Base-by-base conservation (phyloP, 2,797 vertebrate species). In the Trachurus trachurus region DNA sequence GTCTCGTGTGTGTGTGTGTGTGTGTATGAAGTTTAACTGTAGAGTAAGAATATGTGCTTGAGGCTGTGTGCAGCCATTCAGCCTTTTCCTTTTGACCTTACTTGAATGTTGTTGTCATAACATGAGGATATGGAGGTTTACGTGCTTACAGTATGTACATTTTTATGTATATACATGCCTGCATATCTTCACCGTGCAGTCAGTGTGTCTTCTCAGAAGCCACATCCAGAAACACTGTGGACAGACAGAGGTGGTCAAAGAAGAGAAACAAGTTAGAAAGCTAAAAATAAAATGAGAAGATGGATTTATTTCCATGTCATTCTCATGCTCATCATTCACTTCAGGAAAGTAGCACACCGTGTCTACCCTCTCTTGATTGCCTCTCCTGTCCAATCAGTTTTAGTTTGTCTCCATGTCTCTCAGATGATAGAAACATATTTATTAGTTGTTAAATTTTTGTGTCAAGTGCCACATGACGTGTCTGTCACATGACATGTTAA, bases 31-130 rank as follows among this genome's bases (percentile, higher is more conserved):
- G 6, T 26, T 76, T 11, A 34, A 57, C 22, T 39, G 0, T 11
- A 26, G 26, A 11, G 0, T 56, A 29, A 42, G 6, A 49, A 16
- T 45, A 5, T 52, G 26, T 37, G 9, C 39, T 19, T 66, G 40
- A 56, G 12, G 61, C 31, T 29, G 8, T 42, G 9, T 61, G 39
- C 16, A 58, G 16, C 6, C 1, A 45, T 40, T 69, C 71, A 13
- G 44, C 65, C 65, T 52, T 66, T 34, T 63, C 60, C 52, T 15
- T 3, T 62, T 37, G n/a, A 66, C 59, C 37, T 61, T 26, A 40
- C 15, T 49, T 6, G 37, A 39, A 19, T 66, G 44, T 58, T 45
- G 37, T 52, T 45, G 3, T 15, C 47, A 34, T 42, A 19, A 53
- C 0, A 57, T 21, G 1, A 58, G 11, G 49, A 21, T 47, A 26